Evolutionary conservation across 2,888 invertebrate species (phyloP).

Genomic region (Esperia sulphurella): DNA sequence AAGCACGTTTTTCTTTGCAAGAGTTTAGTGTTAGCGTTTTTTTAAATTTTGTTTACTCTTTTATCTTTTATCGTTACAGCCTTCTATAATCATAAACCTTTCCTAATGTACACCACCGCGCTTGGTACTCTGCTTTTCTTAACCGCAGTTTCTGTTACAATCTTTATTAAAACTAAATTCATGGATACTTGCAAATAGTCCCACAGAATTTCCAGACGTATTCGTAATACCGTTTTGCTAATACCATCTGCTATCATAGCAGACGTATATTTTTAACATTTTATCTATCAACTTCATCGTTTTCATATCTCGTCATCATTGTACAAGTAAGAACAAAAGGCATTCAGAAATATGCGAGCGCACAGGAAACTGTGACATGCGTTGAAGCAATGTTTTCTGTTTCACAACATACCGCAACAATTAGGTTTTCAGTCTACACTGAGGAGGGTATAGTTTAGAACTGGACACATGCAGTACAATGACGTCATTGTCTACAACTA

Average conservation of each 20-base stretch:
- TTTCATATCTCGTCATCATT: constrained; percentile 44
- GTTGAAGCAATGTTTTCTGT: constrained; percentile 60
- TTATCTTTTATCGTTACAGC: no score
- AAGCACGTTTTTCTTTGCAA: not conserved
- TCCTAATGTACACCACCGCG: no score
- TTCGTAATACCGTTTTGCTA: no score
- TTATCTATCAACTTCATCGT: constrained; percentile 24
- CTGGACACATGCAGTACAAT: constrained; percentile 41
- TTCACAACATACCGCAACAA: constrained; percentile 39
- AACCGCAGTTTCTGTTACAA: no score
- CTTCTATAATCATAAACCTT: no score
- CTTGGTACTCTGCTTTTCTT: no score
- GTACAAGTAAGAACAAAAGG: constrained; percentile 72
- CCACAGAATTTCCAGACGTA: no score
- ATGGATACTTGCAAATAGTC: no score
- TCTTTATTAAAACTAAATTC: no score
- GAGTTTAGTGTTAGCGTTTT: not conserved
- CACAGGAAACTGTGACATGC: constrained; percentile 63
- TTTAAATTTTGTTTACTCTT: no score
- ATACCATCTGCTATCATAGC: not conserved
- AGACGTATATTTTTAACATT: not conserved
- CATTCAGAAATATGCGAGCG: constrained; percentile 66
- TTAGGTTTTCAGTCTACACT: constrained; percentile 61
- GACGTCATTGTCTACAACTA: constrained; percentile 45
- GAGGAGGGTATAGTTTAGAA: constrained; percentile 67